Evolutionary conservation across 2,888 invertebrate species (phyloP), one percentile per base, ranked within the genome.

Genomic region (Andrena dorsata): DNA sequence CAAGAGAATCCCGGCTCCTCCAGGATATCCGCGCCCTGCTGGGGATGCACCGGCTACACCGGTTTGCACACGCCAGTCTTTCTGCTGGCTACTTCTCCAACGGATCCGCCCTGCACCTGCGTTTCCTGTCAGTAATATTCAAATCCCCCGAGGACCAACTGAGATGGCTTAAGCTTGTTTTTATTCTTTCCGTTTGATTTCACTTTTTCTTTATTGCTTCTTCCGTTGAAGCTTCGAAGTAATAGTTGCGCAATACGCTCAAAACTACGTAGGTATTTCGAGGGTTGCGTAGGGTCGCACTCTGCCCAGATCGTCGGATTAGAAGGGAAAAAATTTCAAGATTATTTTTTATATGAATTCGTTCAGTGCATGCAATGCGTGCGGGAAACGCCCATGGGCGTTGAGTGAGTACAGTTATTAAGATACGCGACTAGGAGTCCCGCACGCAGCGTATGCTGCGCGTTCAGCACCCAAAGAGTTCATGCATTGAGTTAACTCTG

Each of bases 21-120:
- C 41, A 87, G 81, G 66, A 80, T 87, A 75, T 80, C 85, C 73
- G 88, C 90, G 32, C 91, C 88, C 8, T 92, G 91, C 72, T 92
- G 92, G 92, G 90, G 88, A 76, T 92, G 92, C 86, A 87, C 85
- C 71, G 87, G 89, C 47, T 91, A 88, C 86, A 84, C 68, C 51
- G 82, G 76, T 30, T 71, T 74, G 23, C 81, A 76, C 20, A 88
- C 91, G 53, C 93, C 93, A n/a, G 89, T 93, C 63, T 93, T 94
- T 86, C 90, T 93, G 30, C 91, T 93, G 78, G 89, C 90, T 71
- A 91, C 93, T 41, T 87, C 88, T 49, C 93, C 93, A 6, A 88
- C 90, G 23, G 92, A 92, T 58, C 84, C 89, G 65, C 87, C 91
- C 41, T 91, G 91, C 88, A 88, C 88, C 84, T 92, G 91, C 84